Base-by-base conservation (phyloP, 23 tunicate species). In the Trididemnum miniatum region DNA sequence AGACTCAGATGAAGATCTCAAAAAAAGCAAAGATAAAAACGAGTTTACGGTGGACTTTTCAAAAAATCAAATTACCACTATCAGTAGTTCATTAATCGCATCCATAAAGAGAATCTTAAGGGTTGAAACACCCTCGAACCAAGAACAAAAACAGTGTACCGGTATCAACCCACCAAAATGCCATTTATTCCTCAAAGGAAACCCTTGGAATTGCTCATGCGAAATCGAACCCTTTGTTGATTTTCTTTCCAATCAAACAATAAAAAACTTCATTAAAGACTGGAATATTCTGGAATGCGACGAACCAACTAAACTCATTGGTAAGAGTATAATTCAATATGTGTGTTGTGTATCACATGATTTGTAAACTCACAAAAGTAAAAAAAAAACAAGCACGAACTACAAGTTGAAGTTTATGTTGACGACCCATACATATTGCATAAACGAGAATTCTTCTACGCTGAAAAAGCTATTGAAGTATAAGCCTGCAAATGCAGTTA, bases 141-240 rank as follows among this genome's bases (percentile, higher is more conserved):
- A n/a, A n/a, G n/a, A n/a, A n/a, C n/a, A n/a, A n/a, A n/a, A n/a
- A n/a, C n/a, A n/a, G n/a, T n/a, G n/a, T n/a, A n/a, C n/a, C 57
- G 18, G 12, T 18, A 49, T 12, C 57, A 62, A 24, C 5, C 26
- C 26, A n/a, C 26, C 26, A 62, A 62, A 62, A 62, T 3, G 15
- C 5, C 67, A 62, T 3, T n/a, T 20, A 22, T 18, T n/a, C 5
- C n/a, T 82, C 1, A 23, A 34, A 1, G 79, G 51, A 0, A 82
- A 82, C 34, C 86, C 78, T 20, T 66, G 72, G 50, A 51, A 31
- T 29, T 82, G 86, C 51, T 27, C 65, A 20, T 82, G 86, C 49
- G 44, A 29, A 20, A 71, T 82, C 4, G 23, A 32, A 2, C 76
- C 86, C 2, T 33, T 71, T 0, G 52, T 51, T 23, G 32, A 52